These are phyloP conservation scores for Chloroceryle aenea DNA, from an alignment of 2,113 vertebrate species.

Conservation along the genomic window DNA sequence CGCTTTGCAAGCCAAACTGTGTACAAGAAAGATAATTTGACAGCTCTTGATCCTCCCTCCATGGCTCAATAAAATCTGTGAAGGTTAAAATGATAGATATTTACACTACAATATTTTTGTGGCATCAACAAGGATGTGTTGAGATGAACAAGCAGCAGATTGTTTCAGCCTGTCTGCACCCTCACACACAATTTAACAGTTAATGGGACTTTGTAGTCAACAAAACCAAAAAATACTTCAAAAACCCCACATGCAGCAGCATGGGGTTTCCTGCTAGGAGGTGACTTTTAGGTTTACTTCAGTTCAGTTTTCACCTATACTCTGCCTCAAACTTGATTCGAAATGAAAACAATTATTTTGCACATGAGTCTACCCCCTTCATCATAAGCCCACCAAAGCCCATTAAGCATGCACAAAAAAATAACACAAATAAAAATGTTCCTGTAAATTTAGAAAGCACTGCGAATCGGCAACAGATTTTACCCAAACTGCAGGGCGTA, in stretches of 20 bases:
- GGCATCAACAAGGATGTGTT: not conserved
- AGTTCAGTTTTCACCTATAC: not conserved
- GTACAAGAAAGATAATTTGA: not conserved
- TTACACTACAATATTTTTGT: not conserved
- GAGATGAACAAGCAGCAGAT: not conserved
- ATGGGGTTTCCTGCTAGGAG: not conserved
- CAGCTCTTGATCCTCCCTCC: not conserved
- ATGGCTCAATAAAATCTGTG: not conserved
- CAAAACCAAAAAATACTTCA: no score
- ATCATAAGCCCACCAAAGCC: not conserved
- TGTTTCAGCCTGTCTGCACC: not conserved
- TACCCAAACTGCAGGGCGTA: not conserved
- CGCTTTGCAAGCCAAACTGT: not conserved
- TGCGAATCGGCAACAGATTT: not conserved
- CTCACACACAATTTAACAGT: not conserved
- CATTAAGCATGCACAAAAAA: not conserved
- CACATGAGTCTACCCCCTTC: not conserved
- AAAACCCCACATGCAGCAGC: rapidly evolving
- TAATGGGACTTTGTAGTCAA: not conserved
- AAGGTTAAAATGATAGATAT: not conserved
- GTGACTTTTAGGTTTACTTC: not conserved
- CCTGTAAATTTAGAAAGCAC: not conserved
- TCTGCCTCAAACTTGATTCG: not conserved
- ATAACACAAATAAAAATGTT: not conserved
- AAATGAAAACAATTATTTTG: not conserved